Conservation (phyloP, 2,113 vertebrate genomes). For the Scatophagus argus region DNA sequence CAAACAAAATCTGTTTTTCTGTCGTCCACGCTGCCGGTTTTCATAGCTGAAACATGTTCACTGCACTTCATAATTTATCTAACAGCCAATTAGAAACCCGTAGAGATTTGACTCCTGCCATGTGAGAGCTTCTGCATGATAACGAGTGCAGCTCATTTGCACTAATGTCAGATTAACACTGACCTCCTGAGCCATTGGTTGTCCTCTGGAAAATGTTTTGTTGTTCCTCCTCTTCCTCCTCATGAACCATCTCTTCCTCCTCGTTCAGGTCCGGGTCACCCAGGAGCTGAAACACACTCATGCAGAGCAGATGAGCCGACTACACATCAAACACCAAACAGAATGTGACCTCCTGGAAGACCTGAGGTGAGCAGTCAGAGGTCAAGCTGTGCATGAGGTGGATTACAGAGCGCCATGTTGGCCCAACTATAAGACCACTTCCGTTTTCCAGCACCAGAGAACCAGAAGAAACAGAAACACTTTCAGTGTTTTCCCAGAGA, state of each 20-base stretch:
- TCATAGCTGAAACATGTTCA: not conserved
- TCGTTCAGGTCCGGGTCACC: slow-evolving; percentile 91
- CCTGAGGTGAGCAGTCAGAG: slow-evolving; percentile 89
- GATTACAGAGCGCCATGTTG: not conserved
- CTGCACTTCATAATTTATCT: slow-evolving; percentile 27
- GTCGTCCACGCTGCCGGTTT: not conserved
- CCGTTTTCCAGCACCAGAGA: too few relatives aligned
- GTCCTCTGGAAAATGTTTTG: not conserved
- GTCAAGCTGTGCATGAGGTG: not conserved
- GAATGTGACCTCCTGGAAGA: slow-evolving; percentile 98
- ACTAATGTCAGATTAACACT: not conserved
- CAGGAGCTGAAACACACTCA: slow-evolving; percentile 97
- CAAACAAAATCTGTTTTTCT: not conserved
- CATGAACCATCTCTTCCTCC: not conserved
- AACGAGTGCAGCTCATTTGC: slow-evolving; percentile 20
- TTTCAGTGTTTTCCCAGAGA: too few relatives aligned
- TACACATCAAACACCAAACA: slow-evolving; percentile 95
- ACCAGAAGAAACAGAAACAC: too few relatives aligned
- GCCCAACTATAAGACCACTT: too few relatives aligned
- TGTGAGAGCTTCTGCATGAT: not conserved
- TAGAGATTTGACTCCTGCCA: slow-evolving; percentile 26
- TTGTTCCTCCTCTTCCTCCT: not conserved
- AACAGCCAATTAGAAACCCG: slow-evolving; percentile 28
- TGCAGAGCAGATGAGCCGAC: slow-evolving; percentile 92
- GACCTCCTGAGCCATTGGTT: not conserved